These are phyloP conservation scores for Callithrix jacchus DNA, from an alignment of 2,113 vertebrate species.

Conservation along the genomic window DNA sequence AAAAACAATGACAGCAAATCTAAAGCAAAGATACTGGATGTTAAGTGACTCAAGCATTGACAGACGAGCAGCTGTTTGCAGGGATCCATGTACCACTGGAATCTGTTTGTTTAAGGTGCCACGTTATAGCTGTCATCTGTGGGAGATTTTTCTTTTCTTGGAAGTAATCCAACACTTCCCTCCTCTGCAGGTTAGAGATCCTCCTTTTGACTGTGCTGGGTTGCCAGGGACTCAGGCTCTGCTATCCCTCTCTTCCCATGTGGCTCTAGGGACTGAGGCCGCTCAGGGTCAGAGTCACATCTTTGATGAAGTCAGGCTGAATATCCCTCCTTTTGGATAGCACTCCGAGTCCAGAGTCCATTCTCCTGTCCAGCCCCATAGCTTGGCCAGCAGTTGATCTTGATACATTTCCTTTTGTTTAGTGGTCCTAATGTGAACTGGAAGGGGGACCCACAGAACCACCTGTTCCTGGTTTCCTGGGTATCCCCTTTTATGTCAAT, in stretches of 20 bases:
- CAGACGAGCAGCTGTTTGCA: not conserved
- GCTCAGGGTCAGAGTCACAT: not conserved
- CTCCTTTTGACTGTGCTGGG: not conserved
- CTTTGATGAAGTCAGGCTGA: not conserved
- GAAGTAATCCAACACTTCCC: not conserved
- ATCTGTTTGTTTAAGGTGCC: slow-evolving; percentile 44
- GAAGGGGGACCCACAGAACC: not conserved
- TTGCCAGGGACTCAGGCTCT: not conserved
- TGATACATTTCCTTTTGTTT: not conserved
- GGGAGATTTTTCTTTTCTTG: not conserved
- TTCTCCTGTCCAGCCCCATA: not conserved
- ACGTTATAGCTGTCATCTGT: not conserved
- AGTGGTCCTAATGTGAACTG: not conserved
- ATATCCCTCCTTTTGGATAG: not conserved
- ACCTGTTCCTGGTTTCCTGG: not conserved
- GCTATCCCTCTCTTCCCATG: not conserved
- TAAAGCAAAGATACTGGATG: not conserved
- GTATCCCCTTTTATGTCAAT: not conserved
- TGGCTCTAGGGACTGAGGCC: not conserved
- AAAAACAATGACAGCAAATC: slow-evolving; percentile 44
- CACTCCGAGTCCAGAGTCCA: not conserved
- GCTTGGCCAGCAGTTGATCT: not conserved
- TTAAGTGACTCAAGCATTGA: not conserved
- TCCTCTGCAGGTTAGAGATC: not conserved
- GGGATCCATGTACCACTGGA: not conserved